These are phyloP conservation scores for Spodoptera littoralis DNA, from an alignment of 2,888 invertebrate species.

Conservation along the genomic window DNA sequence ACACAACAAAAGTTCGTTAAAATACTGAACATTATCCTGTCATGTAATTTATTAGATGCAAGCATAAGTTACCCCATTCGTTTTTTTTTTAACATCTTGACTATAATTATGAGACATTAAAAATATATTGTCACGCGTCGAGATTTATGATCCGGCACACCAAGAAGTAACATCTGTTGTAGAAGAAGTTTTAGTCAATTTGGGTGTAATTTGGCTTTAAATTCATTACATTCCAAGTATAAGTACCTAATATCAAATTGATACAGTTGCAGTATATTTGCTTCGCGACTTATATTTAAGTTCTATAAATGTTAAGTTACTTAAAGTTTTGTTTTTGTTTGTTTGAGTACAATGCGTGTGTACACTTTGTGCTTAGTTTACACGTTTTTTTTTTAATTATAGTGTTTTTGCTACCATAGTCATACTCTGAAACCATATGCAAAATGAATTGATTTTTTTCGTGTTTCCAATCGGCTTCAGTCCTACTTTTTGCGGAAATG, in stretches of 20 bases:
- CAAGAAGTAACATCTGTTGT: too few species aligned
- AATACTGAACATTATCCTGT: too few species aligned
- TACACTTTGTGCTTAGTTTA: conserved; percentile 75
- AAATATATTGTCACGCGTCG: too few species aligned
- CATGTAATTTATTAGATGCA: too few species aligned
- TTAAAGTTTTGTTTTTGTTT: conserved; percentile 61
- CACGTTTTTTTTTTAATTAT: conserved; percentile 61
- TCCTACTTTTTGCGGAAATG: conserved; percentile 34
- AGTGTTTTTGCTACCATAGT: conserved; percentile 56
- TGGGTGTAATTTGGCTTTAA: too few species aligned
- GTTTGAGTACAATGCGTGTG: conserved; percentile 73
- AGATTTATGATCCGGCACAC: too few species aligned
- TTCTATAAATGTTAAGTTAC: conserved; percentile 37
- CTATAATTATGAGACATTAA: too few species aligned
- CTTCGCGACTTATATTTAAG: conserved; percentile 36
- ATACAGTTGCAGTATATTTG: conserved; percentile 33
- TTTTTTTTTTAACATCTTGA: too few species aligned
- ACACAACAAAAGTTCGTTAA: too few species aligned
- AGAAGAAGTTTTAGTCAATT: too few species aligned
- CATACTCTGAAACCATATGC: conserved; percentile 60
- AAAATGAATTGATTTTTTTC: conserved; percentile 43
- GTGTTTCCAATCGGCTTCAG: conserved; percentile 65
- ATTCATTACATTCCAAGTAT: conserved; percentile 55
- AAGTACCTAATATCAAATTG: neutral
- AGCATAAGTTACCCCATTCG: too few species aligned